phyloP scores from a whole-genome alignment of 2,113 vertebrate genomes.

The Odobenus rosmarus region DNA sequence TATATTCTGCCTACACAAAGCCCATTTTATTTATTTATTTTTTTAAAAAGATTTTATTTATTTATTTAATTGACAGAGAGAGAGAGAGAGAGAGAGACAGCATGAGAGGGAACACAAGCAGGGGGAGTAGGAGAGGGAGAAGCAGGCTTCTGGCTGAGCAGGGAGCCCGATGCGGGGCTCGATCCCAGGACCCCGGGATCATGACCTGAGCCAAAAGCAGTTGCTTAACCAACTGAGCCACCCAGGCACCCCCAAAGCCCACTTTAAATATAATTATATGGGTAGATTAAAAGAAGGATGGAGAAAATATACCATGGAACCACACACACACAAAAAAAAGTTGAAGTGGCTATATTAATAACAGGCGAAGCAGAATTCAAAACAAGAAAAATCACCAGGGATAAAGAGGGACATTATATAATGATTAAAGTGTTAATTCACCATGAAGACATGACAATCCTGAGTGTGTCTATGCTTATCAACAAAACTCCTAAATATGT shows the following conservation, averaged over 20 bases:
- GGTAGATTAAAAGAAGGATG: background rate
- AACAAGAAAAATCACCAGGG: background rate
- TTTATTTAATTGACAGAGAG: too few relatives aligned
- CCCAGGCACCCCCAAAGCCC: background rate
- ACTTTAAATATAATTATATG: constrained; percentile 8
- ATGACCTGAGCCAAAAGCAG: too few relatives aligned
- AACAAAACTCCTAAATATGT: background rate
- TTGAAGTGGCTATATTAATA: background rate
- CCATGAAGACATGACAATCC: background rate
- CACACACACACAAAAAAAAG: background rate
- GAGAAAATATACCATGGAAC: background rate
- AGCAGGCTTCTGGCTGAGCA: too few relatives aligned
- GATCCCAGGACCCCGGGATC: too few relatives aligned
- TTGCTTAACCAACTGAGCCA: too few relatives aligned
- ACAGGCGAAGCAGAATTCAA: background rate
- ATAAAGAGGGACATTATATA: background rate
- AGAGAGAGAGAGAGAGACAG: too few relatives aligned
- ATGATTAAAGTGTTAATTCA: background rate
- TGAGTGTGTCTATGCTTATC: background rate
- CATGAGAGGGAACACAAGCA: too few relatives aligned
- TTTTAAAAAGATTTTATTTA: too few relatives aligned
- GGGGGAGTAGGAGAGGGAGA: too few relatives aligned
- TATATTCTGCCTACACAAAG: background rate
- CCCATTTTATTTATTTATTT: background rate
- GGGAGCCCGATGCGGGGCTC: too few relatives aligned